A percentile compares a stretch with the other conserved stretches of the same genome.
Conservation (phyloP, 2,113 vertebrate genomes). For the Macaca mulatta region DNA sequence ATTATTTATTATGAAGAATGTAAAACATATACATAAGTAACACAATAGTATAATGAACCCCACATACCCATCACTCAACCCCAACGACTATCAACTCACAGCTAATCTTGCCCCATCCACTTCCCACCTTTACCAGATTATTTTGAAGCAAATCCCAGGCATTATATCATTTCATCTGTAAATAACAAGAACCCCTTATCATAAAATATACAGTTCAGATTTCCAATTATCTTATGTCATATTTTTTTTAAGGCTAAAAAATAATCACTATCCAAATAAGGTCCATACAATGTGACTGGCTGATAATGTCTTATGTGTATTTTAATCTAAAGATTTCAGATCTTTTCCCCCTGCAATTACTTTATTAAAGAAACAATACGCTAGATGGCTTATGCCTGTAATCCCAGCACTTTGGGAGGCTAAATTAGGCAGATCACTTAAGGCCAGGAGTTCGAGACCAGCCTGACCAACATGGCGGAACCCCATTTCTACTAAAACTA, state of each 20-base stretch:
- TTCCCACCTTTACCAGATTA: neutral
- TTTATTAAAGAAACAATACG: slow-evolving; percentile 9
- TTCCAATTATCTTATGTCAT: slow-evolving; percentile 22
- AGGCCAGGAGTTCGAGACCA: too few species aligned
- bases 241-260: neutral
- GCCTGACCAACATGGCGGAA: too few species aligned
- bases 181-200: slow-evolving; percentile 41
- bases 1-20: neutral
- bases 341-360: neutral
- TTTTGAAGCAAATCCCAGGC: slow-evolving; percentile 44
- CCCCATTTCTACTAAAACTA: too few species aligned
- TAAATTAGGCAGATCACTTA: too few species aligned
- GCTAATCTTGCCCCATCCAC: neutral
- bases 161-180: slow-evolving; percentile 33
- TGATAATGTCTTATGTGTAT: neutral
- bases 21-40: slow-evolving; percentile 31
- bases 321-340: neutral
- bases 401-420: neutral
- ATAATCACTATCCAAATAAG: neutral
- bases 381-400: neutral
- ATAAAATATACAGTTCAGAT: slow-evolving; percentile 6
- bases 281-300: neutral
- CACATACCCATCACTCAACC: neutral
- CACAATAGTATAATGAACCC: neutral
- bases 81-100: neutral